Percentiles rank a stretch among this genome's conserved stretches.
These are phyloP conservation scores for Drosophila sordidula DNA, from an alignment of 2,888 invertebrate genomes.

Conservation along the genomic window DNA sequence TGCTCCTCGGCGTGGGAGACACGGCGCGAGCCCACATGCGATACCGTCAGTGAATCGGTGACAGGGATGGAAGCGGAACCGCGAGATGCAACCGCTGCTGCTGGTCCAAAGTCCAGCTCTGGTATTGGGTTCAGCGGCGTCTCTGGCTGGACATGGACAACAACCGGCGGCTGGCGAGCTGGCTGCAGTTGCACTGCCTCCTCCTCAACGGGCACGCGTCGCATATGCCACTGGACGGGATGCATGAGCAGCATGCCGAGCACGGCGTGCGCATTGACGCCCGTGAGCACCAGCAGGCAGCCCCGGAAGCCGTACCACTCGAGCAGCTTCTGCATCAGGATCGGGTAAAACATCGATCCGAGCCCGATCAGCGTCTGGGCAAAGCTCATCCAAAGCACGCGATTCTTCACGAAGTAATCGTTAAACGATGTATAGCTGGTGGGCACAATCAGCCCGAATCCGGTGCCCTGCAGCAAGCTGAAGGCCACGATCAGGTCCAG, in stretches of 20 bases:
- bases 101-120: slow-evolving; percentile 31
- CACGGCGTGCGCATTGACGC: slow-evolving; percentile 88
- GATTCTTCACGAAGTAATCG: slow-evolving; percentile 89
- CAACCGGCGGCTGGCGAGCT: slow-evolving; percentile 23
- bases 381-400: slow-evolving; percentile 90
- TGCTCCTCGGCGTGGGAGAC: slow-evolving; percentile 60
- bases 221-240: slow-evolving; percentile 90
- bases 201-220: slow-evolving; percentile 82
- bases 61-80: background rate
- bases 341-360: slow-evolving; percentile 89
- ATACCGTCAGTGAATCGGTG: slow-evolving; percentile 27
- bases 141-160: slow-evolving; percentile 63
- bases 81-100: background rate
- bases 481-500: slow-evolving; percentile 88
- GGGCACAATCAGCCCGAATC: slow-evolving; percentile 90
- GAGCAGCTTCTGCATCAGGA: slow-evolving; percentile 87
- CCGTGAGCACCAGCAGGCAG: slow-evolving; percentile 89
- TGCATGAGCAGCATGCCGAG: slow-evolving; percentile 90
- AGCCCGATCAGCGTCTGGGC: slow-evolving; percentile 90
- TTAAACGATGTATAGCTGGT: slow-evolving; percentile 91
- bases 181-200: slow-evolving; percentile 70
- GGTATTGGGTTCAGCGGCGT: slow-evolving; percentile 48
- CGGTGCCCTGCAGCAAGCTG: slow-evolving; percentile 89
- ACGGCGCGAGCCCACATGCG: slow-evolving; percentile 41
- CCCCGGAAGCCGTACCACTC: slow-evolving; percentile 89